Evolutionary conservation across 2,797 vertebrate genomes (phyloP).

Genomic region (Poeciliopsis turneri): DNA sequence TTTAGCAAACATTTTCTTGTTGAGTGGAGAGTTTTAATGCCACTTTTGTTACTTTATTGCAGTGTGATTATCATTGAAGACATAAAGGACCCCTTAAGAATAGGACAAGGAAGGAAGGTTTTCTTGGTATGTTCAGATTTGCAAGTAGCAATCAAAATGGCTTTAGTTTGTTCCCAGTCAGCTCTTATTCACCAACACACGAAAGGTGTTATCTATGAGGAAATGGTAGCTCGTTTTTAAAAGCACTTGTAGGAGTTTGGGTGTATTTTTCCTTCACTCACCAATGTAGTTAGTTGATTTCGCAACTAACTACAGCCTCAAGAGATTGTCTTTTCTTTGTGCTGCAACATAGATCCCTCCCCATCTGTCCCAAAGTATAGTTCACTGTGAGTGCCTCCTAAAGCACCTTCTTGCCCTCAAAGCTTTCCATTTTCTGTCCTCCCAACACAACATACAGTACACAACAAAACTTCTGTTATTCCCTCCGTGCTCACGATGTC

Average conservation of each 20-base stretch:
- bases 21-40: background rate
- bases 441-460: conserved; percentile 4
- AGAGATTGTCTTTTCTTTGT: background rate
- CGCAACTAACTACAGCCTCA: background rate
- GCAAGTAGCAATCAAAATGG: background rate
- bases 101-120: background rate
- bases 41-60: background rate
- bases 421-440: background rate
- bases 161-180: background rate
- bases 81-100: background rate
- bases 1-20: background rate
- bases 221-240: background rate
- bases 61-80: background rate
- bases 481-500: background rate
- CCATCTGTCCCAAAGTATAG: background rate
- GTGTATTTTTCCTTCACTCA: conserved; percentile 1
- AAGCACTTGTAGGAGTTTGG: background rate
- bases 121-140: background rate
- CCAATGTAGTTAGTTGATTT: background rate
- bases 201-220: background rate
- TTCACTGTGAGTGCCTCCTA: background rate
- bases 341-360: background rate
- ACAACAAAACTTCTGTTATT: conserved; percentile 9
- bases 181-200: background rate
- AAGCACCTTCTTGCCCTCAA: conserved; percentile 1